Evolutionary conservation across 2,797 vertebrate genomes (phyloP).

Genomic region (Oceanodroma leucorhoa): DNA sequence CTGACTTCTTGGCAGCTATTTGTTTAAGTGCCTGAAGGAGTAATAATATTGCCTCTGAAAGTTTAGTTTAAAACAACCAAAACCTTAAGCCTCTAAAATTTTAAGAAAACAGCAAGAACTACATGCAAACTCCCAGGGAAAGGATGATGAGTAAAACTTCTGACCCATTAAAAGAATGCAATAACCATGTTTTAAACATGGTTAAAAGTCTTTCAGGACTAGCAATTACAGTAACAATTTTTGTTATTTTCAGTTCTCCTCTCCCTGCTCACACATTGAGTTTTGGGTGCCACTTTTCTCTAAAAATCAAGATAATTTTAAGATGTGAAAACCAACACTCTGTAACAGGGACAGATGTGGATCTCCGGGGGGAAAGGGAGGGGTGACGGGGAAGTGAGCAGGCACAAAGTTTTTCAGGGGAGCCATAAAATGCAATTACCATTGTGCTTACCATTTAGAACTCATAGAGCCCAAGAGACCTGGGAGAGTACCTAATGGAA

Average conservation of each 20-base stretch:
- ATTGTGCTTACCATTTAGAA: not conserved
- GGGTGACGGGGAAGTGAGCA: not conserved
- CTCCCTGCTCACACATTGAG: not conserved
- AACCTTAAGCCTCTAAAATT: not conserved
- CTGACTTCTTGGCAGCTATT: slow-evolving; percentile 26
- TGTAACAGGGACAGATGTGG: not conserved
- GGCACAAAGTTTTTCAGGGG: slow-evolving; percentile 1
- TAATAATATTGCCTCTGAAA: slow-evolving; percentile 10
- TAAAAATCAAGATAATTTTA: not conserved
- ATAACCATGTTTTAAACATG: not conserved
- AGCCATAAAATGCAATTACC: slow-evolving; percentile 33
- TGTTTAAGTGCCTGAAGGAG: slow-evolving; percentile 14
- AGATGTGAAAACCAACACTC: not conserved
- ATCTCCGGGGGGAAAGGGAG: not conserved
- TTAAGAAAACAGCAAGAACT: not conserved
- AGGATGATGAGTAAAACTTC: not conserved
- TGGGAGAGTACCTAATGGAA: slow-evolving; percentile 9
- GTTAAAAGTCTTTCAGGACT: not conserved
- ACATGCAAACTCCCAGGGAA: not conserved
- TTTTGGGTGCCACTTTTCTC: not conserved
- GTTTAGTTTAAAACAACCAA: slow-evolving; percentile 9
- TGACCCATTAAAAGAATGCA: not conserved
- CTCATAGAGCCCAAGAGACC: not conserved
- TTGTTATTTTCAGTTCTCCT: not conserved
- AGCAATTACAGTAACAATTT: not conserved